Base-by-base conservation (phyloP, 1,140 invertebrate genomes). In the Bombus impatiens region DNA sequence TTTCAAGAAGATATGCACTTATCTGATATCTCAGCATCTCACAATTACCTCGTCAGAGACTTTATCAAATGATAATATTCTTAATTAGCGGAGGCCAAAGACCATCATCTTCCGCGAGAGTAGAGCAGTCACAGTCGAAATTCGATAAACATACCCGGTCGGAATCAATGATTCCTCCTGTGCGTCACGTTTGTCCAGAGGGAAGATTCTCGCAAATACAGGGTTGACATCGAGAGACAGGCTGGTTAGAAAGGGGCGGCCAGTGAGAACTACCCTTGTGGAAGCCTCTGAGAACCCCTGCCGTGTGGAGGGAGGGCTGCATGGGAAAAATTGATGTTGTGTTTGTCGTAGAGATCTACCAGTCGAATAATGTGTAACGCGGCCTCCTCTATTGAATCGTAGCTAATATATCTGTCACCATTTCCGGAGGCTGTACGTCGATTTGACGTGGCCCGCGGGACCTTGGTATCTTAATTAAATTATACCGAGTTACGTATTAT, bases 241-340 rank as follows among this genome's bases (percentile, higher is more conserved):
- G 22, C 6, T 32, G 9, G 32, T 3, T 22, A 13, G 42, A 15
- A 22, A 47, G n/a, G 78, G 68, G 25, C 12, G 5, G 12, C 40
- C 59, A n/a, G 44, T 15, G 28, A 53, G 53, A 72, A 40, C 53
- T 72, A 84, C 40, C 83, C 83, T 5, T 2, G 40, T 62, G 65
- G 44, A 25, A n/a, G 32, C 22, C 22, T 82, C 77, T 93, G 94
- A 95, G 94, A 95, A 94, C 93, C 94, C 88, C 94, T 94, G 94
- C 35, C 62, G 67, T 12, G 82, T 25, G 78, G 79, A 79, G 35
- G 76, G 82, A 76, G 81, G 76, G 80, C 85, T 78, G 86, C 94
- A 95, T 95, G 94, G 95, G 95, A 95, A 95, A 95, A 95, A 93
- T 94, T 93, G 92, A 93, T 91, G 92, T 92, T 91, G 89, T 95